Base-by-base conservation (phyloP, 2,113 vertebrate genomes). In the Rattus rattus region DNA sequence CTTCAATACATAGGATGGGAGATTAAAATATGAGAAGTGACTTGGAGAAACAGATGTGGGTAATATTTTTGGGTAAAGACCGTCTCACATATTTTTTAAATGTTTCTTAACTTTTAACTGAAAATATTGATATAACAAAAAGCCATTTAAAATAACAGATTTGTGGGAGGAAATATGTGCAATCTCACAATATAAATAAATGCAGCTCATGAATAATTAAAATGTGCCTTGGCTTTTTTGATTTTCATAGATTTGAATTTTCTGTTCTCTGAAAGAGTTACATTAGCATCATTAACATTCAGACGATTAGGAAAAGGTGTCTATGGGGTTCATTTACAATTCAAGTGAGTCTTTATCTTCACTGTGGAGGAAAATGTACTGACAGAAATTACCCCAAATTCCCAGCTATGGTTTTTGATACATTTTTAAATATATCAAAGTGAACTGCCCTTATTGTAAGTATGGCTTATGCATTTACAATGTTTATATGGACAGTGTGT, bases 61-160 rank as follows among this genome's bases (percentile, higher is more conserved):
- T 79, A 95, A 81, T 91, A 96, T 95, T 97, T 98, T 97, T 96
- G 97, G 93, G 88, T 89, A 96, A 73, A 95, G 80, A 94, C 47
- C 13, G 13, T 95, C 90, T 96, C 92, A 30, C 81, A 80, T 88
- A 85, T 96, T 95, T 96, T 95, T 94, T 43, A 89, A 75, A 84
- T 95, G 93, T 97, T 96, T 96, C 90, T 95, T 97, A 96, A 97
- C 94, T 96, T 97, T 96, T 94, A 92, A 87, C 67, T 89, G 94
- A 94, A 97, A 98, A 98, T 98, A 97, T 98, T 98, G 97, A 98
- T 97, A 97, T 96, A 96, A 97, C 95, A 97, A 97, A 97, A 96
- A 96, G 36, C 3, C 28, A 0, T 95, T 97, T 96, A 97, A 98
- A 96, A 91, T 96, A 94, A 97, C 96, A 97, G 96, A 97, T 92